Conservation (phyloP, 1,140 invertebrate genomes). For the Neodiprion lecontei region DNA sequence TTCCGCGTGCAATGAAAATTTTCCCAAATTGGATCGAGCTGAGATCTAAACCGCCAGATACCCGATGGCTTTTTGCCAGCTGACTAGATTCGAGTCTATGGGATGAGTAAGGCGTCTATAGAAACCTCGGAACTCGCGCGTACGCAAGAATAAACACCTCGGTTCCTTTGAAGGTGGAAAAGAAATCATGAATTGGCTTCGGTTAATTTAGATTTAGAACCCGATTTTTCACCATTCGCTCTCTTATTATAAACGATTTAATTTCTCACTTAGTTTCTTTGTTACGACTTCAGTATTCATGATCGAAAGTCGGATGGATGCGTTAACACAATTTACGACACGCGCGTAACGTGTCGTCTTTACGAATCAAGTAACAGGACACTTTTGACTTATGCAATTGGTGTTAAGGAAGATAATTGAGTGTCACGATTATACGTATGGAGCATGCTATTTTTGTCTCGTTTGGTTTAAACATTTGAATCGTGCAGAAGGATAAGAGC, state of each 20-base stretch:
- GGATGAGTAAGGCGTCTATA: constrained; percentile 4
- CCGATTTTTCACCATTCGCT: too few species aligned
- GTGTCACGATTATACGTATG: neutral
- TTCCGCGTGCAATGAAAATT: neutral
- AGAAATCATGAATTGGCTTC: too few species aligned
- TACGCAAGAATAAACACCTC: neutral
- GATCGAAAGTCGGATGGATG: too few species aligned
- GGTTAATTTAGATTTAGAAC: too few species aligned
- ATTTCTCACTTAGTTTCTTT: too few species aligned
- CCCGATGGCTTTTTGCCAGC: constrained; percentile 1
- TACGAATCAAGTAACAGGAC: neutral
- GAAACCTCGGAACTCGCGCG: neutral
- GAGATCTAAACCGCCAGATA: neutral
- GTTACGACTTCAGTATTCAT: too few species aligned
- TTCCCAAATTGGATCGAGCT: neutral
- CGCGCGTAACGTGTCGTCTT: neutral
- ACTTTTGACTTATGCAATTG: neutral
- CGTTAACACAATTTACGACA: too few species aligned
- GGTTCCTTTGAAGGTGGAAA: neutral
- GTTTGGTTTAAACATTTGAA: too few species aligned
- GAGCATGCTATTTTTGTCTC: too few species aligned
- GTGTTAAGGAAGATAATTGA: neutral
- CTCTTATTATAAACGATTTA: too few species aligned
- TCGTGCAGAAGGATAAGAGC: neutral
- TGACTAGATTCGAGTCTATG: neutral